phyloP scores from a whole-genome alignment of 1,140 invertebrate genomes.

The Teleogryllus occipitalis region DNA sequence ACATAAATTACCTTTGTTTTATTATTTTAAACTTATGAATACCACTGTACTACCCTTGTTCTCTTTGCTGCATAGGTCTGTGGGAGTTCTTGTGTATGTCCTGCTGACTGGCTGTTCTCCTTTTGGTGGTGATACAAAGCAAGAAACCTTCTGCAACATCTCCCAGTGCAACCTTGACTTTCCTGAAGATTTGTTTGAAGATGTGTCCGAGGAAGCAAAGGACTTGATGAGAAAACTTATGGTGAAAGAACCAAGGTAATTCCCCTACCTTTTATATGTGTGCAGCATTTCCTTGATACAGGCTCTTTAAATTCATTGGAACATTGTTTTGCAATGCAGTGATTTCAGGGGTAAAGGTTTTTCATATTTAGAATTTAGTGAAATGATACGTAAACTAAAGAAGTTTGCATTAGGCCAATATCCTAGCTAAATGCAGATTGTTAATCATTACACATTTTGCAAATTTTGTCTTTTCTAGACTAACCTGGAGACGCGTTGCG shows the following conservation, averaged over 20 bases:
- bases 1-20: too few species aligned
- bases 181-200: slow-evolving; percentile 59
- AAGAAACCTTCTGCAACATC: slow-evolving; percentile 71
- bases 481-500: too few species aligned
- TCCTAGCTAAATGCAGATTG: neutral
- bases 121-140: slow-evolving; percentile 65
- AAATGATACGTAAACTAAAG: neutral
- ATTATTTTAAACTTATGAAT: too few species aligned
- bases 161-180: slow-evolving; percentile 61
- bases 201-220: slow-evolving; percentile 52
- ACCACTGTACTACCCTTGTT: too few species aligned
- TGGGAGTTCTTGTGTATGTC: slow-evolving; percentile 67
- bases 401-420: neutral
- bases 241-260: slow-evolving; percentile 54
- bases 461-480: too few species aligned
- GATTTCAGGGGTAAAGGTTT: neutral
- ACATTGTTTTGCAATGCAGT: neutral
- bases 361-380: neutral
- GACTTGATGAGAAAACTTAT: slow-evolving; percentile 61
- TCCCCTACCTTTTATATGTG: neutral
- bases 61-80: slow-evolving; percentile 43
- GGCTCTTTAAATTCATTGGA: neutral
- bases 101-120: slow-evolving; percentile 66
- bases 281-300: too few species aligned
- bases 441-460: neutral